Conservation (phyloP, 2,888 invertebrate genomes). For the Meteorus cinctellus region DNA sequence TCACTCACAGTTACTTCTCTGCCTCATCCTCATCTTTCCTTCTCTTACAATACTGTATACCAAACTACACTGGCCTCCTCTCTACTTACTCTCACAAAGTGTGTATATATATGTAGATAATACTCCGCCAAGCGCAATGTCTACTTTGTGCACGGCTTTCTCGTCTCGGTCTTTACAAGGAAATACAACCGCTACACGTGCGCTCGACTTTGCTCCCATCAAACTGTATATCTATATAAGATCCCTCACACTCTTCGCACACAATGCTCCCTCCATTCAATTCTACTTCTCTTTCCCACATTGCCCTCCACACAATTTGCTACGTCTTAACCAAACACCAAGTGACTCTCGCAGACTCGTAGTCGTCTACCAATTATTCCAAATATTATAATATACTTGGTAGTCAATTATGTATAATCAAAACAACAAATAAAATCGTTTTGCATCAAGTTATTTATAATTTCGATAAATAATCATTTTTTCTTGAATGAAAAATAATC, state of each 20-base stretch:
- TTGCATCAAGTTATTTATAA: no score
- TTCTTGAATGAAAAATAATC: no score
- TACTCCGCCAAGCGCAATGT: not conserved
- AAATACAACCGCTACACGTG: conserved; percentile 34
- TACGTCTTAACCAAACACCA: not conserved
- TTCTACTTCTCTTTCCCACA: not conserved
- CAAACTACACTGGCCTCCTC: not conserved
- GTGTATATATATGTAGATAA: not conserved
- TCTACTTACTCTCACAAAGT: not conserved
- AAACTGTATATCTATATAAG: not conserved
- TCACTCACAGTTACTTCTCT: conserved; percentile 4
- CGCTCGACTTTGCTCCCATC: conserved; percentile 2
- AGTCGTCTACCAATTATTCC: not conserved
- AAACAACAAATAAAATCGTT: no score
- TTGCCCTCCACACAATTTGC: not conserved
- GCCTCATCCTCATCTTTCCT: not conserved
- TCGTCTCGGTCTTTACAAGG: conserved; percentile 29
- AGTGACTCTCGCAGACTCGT: not conserved
- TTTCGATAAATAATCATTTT: no score
- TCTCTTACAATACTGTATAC: not conserved
- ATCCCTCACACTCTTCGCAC: conserved; percentile 23
- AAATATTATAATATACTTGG: not conserved
- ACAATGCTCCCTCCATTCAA: conserved; percentile 32
- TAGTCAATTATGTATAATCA: no score
- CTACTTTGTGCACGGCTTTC: conserved; percentile 13